phyloP scores from a whole-genome alignment of 1,140 invertebrate genomes.

The Bombus waltoni region DNA sequence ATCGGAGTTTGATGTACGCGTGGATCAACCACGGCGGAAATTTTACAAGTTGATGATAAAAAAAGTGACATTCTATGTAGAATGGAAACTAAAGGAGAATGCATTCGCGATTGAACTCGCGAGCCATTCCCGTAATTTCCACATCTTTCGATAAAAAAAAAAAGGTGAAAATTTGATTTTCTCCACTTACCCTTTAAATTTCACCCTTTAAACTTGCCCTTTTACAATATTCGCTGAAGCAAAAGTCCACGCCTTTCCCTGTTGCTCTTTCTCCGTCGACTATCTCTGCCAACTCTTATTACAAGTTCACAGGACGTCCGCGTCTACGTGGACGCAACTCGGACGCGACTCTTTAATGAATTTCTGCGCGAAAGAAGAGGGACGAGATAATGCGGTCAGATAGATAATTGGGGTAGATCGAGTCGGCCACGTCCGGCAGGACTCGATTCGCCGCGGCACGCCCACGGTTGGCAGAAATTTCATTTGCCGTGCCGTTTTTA shows the following conservation, averaged over 20 bases:
- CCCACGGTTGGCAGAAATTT: constrained; percentile 50
- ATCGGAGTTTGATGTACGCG: no score
- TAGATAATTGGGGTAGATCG: constrained; percentile 53
- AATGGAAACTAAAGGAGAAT: no score
- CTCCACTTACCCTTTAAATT: no score
- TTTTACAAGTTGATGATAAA: no score
- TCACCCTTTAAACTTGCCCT: no score
- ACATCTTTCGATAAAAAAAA: no score
- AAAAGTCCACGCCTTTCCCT: not conserved
- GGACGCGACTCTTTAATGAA: constrained; percentile 33
- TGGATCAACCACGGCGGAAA: no score
- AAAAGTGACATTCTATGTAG: no score
- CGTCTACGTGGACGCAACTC: not conserved
- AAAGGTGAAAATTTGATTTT: no score
- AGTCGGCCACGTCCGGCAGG: not conserved
- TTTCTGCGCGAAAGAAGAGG: constrained; percentile 35
- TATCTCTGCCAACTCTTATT: not conserved
- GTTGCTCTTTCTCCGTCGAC: not conserved
- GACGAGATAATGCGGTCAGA: constrained; percentile 37
- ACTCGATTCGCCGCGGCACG: constrained; percentile 47
- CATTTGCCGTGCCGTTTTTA: constrained; percentile 46
- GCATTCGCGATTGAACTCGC: no score
- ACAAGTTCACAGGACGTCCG: not conserved
- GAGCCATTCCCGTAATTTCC: no score
- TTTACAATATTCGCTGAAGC: no score